A percentile compares a stretch with the other conserved stretches of the same genome.
These are phyloP conservation scores for Riparia riparia DNA, from an alignment of 2,113 vertebrate species.

Conservation along the genomic window DNA sequence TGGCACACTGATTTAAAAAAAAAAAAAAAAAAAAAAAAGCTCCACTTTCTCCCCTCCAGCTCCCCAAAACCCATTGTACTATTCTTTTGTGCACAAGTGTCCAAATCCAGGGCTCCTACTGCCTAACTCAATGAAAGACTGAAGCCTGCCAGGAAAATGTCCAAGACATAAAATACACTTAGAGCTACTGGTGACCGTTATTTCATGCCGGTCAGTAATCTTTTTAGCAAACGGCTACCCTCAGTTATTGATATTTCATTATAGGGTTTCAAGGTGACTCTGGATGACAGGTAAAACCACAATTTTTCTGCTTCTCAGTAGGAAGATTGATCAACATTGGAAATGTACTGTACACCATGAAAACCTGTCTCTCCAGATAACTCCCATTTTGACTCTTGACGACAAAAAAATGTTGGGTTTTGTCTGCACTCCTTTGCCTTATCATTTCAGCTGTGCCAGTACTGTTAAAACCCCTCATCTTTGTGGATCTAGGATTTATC, in stretches of 20 bases:
- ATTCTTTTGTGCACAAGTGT: background rate
- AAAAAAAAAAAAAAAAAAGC: background rate
- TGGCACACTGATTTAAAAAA: background rate
- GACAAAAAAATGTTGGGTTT: background rate
- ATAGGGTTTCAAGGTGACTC: background rate
- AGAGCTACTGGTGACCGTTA: background rate
- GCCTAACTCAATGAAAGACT: background rate
- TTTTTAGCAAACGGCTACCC: background rate
- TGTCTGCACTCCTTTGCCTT: background rate
- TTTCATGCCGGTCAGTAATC: background rate
- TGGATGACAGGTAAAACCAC: background rate
- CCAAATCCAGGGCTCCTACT: background rate
- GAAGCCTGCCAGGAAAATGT: constrained; percentile 7
- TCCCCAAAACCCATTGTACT: background rate
- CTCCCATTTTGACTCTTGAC: background rate
- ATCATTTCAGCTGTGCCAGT: background rate
- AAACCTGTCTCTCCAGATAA: background rate
- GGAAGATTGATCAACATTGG: background rate
- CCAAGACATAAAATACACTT: constrained; percentile 10
- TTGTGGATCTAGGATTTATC: background rate
- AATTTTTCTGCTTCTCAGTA: background rate
- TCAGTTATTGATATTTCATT: background rate
- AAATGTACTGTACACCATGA: background rate
- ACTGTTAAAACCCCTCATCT: background rate
- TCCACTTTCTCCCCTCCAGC: background rate